A percentile compares a stretch with the other conserved stretches of the same genome.
phyloP scores from a whole-genome alignment of 2,113 vertebrate species.

The Chionodraco myersi region DNA sequence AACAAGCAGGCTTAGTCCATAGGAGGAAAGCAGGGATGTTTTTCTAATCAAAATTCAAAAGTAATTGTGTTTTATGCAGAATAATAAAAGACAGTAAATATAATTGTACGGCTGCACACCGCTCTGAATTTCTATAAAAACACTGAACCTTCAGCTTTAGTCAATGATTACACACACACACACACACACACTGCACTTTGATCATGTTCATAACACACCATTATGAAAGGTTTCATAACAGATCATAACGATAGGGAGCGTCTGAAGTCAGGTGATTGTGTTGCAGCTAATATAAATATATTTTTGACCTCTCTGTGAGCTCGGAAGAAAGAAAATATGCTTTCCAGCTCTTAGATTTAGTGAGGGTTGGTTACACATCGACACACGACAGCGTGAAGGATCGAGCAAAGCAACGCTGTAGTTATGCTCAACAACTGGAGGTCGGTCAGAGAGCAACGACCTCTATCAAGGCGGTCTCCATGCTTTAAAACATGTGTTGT shows the following conservation, averaged over 20 bases:
- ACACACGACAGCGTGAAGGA: background rate
- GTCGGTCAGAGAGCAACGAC: too few relatives aligned
- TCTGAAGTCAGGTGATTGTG: background rate
- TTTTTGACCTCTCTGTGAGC: background rate
- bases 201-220: conserved; percentile 9
- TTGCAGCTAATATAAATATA: too few relatives aligned
- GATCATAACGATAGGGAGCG: background rate
- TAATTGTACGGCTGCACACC: too few relatives aligned
- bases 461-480: too few relatives aligned
- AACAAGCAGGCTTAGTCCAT: too few relatives aligned
- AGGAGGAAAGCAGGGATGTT: too few relatives aligned
- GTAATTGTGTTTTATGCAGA: too few relatives aligned
- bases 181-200: conserved; percentile 30
- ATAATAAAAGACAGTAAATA: too few relatives aligned
- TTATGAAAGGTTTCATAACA: conserved; percentile 2
- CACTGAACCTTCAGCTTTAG: conserved; percentile 38
- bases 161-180: conserved; percentile 55
- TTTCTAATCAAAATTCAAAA: too few relatives aligned
- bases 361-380: background rate
- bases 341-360: background rate
- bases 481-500: too few relatives aligned
- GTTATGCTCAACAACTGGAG: background rate
- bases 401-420: background rate
- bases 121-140: background rate
- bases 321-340: background rate